A percentile compares a stretch with the other conserved stretches of the same genome.
These are phyloP conservation scores for Myotis myotis DNA, from an alignment of 2,797 vertebrate genomes.

Conservation along the genomic window DNA sequence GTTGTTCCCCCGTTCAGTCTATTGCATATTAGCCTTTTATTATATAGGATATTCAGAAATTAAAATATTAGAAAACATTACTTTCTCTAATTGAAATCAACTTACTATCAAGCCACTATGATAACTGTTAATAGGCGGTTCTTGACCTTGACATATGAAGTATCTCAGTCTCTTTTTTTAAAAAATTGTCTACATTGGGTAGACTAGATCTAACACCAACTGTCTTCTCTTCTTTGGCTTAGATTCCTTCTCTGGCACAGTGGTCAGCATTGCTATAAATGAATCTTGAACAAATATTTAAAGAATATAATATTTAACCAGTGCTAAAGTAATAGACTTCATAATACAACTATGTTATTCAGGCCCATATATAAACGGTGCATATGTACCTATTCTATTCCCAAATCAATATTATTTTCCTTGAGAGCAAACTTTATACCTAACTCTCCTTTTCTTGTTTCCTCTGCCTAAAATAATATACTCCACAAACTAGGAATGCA, in stretches of 20 bases:
- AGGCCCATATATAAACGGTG: background rate
- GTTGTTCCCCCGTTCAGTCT: too few species aligned
- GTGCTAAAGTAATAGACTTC: background rate
- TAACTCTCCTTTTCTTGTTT: background rate
- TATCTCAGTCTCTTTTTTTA: slow-evolving; percentile 15
- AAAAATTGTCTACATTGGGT: background rate
- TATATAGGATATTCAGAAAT: background rate
- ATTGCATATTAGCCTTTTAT: too few species aligned
- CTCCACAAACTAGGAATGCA: background rate
- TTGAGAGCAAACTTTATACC: background rate
- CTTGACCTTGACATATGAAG: slow-evolving; percentile 15
- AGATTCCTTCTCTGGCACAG: background rate
- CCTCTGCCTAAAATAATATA: background rate
- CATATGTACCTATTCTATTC: background rate
- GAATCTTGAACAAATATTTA: slow-evolving; percentile 38
- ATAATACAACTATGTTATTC: background rate
- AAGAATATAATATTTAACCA: background rate
- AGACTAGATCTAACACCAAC: slow-evolving; percentile 4
- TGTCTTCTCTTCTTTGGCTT: slow-evolving; percentile 28
- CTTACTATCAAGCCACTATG: background rate
- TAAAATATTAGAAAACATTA: background rate
- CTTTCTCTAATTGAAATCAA: background rate
- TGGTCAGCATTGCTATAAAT: slow-evolving; percentile 7
- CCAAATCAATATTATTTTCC: background rate
- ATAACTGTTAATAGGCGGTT: background rate